phyloP scores from a whole-genome alignment of 2,797 vertebrate genomes.

The Dendrocincla tyrannina region DNA sequence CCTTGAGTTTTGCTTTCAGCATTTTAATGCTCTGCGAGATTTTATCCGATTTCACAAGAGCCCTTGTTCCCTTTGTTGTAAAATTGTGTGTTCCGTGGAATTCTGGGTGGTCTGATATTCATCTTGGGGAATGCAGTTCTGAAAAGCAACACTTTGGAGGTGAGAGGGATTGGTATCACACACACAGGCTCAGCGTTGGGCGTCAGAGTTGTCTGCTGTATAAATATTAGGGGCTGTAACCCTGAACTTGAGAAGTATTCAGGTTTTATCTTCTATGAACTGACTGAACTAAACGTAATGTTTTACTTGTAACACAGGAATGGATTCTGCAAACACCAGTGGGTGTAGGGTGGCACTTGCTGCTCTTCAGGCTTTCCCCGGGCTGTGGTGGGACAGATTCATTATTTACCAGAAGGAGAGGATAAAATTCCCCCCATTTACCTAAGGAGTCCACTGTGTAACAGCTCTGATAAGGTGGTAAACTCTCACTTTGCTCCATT shows the following conservation, averaged over 20 bases:
- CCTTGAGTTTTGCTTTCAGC: background rate
- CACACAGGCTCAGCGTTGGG: background rate
- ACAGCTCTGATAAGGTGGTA: background rate
- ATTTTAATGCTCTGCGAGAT: background rate
- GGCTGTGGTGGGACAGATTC: background rate
- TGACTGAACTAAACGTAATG: background rate
- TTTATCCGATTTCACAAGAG: background rate
- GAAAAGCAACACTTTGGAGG: background rate
- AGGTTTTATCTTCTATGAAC: background rate
- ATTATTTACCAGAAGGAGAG: background rate
- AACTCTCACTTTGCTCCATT: background rate
- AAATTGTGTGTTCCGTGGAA: background rate
- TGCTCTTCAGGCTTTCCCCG: background rate
- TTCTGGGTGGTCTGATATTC: background rate
- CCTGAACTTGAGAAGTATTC: background rate
- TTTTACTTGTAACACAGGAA: background rate
- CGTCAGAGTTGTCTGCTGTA: background rate
- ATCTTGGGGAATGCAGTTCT: background rate
- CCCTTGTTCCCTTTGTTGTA: background rate
- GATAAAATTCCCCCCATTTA: background rate
- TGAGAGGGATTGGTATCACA: background rate
- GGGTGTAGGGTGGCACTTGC: background rate
- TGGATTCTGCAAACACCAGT: background rate
- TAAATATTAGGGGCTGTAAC: background rate
- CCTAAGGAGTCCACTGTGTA: background rate